phyloP scores from a whole-genome alignment of 2,797 vertebrate genomes.

The Artibeus lituratus region DNA sequence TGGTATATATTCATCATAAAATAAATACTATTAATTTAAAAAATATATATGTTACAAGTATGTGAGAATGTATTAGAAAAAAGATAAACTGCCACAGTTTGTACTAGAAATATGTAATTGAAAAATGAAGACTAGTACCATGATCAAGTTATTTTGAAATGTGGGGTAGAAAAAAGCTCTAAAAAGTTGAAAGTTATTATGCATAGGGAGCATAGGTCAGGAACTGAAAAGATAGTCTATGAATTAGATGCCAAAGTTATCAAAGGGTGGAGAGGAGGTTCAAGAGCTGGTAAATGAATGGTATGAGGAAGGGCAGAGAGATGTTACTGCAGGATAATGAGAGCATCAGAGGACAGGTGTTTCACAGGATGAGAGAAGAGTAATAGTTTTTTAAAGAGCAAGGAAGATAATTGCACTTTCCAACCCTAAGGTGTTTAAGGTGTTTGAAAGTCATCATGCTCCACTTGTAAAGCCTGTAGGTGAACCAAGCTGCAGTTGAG shows the following conservation, averaged over 20 bases:
- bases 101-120: neutral
- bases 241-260: neutral
- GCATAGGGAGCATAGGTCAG: neutral
- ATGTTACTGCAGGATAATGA: neutral
- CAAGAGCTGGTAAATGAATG: neutral
- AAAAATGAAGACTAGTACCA: neutral
- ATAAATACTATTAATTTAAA: conserved; percentile 2
- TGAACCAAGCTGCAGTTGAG: neutral
- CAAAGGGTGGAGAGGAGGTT: neutral
- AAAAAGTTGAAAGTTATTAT: neutral
- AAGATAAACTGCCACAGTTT: neutral
- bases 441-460: neutral
- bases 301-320: neutral
- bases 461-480: neutral
- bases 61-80: neutral
- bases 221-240: neutral
- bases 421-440: neutral
- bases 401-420: neutral
- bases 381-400: neutral
- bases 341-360: neutral
- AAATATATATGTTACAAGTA: neutral
- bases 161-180: neutral
- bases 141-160: neutral
- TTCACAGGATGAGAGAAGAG: neutral
- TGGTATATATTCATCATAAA: neutral